Evolutionary conservation across 1,140 invertebrate genomes (phyloP).

Genomic region (Aphaenogaster ashmeadi): DNA sequence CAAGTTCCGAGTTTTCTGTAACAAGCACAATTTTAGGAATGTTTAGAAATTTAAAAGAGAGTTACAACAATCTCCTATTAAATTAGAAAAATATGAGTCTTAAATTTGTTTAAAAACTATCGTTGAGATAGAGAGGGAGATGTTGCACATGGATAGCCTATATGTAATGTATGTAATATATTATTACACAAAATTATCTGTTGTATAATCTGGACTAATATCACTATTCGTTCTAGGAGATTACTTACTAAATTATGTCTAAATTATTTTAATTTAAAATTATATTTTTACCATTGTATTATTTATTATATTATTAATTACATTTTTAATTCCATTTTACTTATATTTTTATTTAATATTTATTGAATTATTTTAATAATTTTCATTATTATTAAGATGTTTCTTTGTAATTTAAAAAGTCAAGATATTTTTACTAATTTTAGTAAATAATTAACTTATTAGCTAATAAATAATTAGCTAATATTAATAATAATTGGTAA

Average conservation of each 20-base stretch:
- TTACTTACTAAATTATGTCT: constrained; percentile 43
- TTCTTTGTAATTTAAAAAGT: constrained; percentile 54
- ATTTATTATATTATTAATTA: background rate
- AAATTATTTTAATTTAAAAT: constrained; percentile 36
- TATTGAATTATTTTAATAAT: constrained; percentile 11
- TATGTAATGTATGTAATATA: constrained; percentile 36
- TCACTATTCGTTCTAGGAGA: background rate
- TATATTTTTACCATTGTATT: background rate
- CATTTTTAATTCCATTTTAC: background rate
- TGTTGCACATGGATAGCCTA: constrained; percentile 15
- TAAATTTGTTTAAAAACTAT: constrained; percentile 17
- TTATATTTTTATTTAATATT: constrained; percentile 3
- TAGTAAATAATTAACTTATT: constrained; percentile 47
- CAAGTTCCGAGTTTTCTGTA: constrained; percentile 19
- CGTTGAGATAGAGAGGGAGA: background rate
- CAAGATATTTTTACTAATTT: constrained; percentile 41
- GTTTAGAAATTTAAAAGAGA: constrained; percentile 35
- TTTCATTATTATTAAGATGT: constrained; percentile 16
- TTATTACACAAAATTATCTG: constrained; percentile 13
- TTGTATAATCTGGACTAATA: constrained; percentile 28
- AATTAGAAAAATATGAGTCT: constrained; percentile 10
- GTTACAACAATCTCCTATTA: constrained; percentile 4
- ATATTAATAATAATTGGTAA: background rate
- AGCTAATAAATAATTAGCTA: constrained; percentile 1
- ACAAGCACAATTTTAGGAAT: constrained; percentile 29